Evolutionary conservation across 1,140 invertebrate genomes (phyloP), one percentile per base, ranked within the genome.

Genomic region (Limonius californicus): DNA sequence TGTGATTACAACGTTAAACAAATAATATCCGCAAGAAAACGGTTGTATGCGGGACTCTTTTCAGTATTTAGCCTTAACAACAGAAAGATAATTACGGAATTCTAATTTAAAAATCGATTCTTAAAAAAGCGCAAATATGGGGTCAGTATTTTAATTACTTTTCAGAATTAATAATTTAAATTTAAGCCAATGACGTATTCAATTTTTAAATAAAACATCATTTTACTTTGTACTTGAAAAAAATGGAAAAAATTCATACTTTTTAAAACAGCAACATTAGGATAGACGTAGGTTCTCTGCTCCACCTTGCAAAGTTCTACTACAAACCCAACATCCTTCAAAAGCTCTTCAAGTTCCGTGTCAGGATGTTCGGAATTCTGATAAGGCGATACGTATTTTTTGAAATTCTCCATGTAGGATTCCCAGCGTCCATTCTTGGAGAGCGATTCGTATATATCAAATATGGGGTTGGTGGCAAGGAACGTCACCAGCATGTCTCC

Each of bases 401-500:
- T 79, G 1, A 83, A 79, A 73, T 88, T 84, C 67, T 83, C 75
- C 81, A 91, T 87, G 68, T 89, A 91, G 1, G 68, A 58, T 14
- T 79, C 74, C 83, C 89, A 92, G 67, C 82, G 82, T 0, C 79
- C 71, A 47, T 81, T 81, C 30, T 80, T 74, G 0, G 83, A 77
- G 9, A 91, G 70, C 12, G 74, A 75, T 57, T 85, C 78, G 69
- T 89, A 91, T 1, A 89, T 82, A 39, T 88, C 83, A 67, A 85
- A 92, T 3, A 90, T 82, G 0, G 84, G 83, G 76, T 88, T 87
- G n/a, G 81, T 80, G 0, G 85, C 87, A 0, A 90, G 70, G 67
- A 91, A 90, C 8, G 86, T 83, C 7, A 91, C 69, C 0, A 92
- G 71, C 23, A 83, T 83, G 66, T 88, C 87, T 1, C 89, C 90